phyloP scores from a whole-genome alignment of 2,797 vertebrate species.

The Arctocebus calabarensis region DNA sequence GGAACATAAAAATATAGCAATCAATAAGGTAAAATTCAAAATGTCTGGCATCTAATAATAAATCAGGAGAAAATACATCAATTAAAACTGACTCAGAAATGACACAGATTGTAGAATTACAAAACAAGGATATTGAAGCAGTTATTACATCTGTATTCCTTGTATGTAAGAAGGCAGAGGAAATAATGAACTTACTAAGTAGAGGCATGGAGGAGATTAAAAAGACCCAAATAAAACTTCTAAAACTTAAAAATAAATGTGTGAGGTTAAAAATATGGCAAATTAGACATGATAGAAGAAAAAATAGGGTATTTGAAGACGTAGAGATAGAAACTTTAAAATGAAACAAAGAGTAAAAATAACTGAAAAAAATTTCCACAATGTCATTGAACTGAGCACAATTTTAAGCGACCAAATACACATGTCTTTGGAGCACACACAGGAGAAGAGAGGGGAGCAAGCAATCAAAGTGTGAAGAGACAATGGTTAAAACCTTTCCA shows the following conservation, averaged over 20 bases:
- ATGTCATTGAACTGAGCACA: neutral
- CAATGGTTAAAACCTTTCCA: neutral
- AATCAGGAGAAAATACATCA: neutral
- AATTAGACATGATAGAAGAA: neutral
- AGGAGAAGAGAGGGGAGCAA: neutral
- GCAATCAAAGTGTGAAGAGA: neutral
- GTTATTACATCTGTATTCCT: neutral
- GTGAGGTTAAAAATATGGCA: constrained; percentile 3
- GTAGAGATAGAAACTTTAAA: neutral
- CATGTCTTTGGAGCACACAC: neutral
- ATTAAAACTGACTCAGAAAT: constrained; percentile 53
- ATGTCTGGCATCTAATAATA: constrained; percentile 57
- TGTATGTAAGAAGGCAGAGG: neutral
- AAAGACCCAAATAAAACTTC: neutral
- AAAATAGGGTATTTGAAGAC: neutral
- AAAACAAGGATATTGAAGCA: neutral
- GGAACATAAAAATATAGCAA: constrained; percentile 3
- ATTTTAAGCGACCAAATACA: neutral
- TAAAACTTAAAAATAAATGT: constrained; percentile 13
- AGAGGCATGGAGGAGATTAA: neutral
- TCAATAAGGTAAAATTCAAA: constrained; percentile 58
- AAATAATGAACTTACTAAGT: neutral
- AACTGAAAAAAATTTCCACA: neutral
- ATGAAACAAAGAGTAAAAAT: neutral
- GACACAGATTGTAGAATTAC: constrained; percentile 28